phyloP scores from a whole-genome alignment of 2,113 vertebrate genomes.

The Xyliphius kryptos region DNA sequence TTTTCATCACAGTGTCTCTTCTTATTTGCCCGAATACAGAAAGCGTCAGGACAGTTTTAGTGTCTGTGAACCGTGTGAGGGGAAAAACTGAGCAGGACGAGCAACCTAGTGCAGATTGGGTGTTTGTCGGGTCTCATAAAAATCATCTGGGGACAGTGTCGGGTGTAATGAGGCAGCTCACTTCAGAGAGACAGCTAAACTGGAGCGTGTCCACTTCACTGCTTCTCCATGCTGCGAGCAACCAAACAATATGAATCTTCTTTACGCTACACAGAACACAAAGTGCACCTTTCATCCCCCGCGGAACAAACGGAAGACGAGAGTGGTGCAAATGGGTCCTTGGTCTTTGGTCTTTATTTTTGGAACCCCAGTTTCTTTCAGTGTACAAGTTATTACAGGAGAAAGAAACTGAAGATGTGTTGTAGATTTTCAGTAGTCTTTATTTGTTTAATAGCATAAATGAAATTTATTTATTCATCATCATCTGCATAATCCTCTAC shows the following conservation, averaged over 20 bases:
- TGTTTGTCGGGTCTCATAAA: constrained; percentile 26
- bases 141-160: constrained; percentile 14
- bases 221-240: neutral
- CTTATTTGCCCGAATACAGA: neutral
- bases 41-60: neutral
- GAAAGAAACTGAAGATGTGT: no score
- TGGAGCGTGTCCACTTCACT: neutral
- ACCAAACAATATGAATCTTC: neutral
- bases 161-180: constrained; percentile 9
- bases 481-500: no score
- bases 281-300: neutral
- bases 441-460: no score
- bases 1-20: no score
- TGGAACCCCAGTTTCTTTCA: no score
- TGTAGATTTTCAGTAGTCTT: no score
- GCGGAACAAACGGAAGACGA: no score
- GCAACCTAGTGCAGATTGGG: neutral
- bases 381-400: no score
- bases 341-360: no score
- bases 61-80: neutral
- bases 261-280: neutral
- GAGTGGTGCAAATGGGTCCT: no score
- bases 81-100: constrained; percentile 13
- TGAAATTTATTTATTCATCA: no score
- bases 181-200: constrained; percentile 5